A percentile compares a stretch with the other conserved stretches of the same genome.
Evolutionary conservation across 2,888 invertebrate species (phyloP).

Genomic region (Laothoe populi): DNA sequence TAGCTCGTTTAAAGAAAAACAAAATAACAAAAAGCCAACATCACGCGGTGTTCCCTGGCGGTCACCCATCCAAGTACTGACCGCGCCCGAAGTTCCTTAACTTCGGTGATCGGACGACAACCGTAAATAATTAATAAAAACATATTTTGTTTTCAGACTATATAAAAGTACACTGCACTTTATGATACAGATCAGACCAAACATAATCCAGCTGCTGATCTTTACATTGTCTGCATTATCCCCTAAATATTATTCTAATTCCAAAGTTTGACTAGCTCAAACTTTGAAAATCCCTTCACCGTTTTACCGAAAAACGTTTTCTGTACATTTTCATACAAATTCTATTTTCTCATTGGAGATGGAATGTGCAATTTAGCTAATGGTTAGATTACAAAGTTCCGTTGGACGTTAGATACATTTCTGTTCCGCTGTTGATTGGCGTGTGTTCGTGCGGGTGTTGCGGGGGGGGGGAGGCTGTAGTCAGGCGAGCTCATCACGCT

Average conservation of each 20-base stretch:
- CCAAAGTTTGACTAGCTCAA: too few relatives aligned
- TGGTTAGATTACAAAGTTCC: constrained; percentile 10
- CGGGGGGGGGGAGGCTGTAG: background rate
- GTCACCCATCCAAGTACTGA: constrained; percentile 82
- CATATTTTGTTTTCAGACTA: too few relatives aligned
- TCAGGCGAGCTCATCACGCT: background rate
- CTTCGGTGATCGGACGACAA: constrained; percentile 82
- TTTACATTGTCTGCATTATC: too few relatives aligned
- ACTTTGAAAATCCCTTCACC: too few relatives aligned
- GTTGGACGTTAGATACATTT: constrained; percentile 4
- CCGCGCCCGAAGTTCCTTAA: constrained; percentile 79
- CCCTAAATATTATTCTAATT: too few relatives aligned
- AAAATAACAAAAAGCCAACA: constrained; percentile 39
- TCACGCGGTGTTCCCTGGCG: constrained; percentile 66
- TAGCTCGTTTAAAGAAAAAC: too few relatives aligned
- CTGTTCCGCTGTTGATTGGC: constrained; percentile 16
- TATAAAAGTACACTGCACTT: too few relatives aligned
- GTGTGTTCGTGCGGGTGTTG: background rate
- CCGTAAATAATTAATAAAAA: too few relatives aligned
- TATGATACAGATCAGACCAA: too few relatives aligned
- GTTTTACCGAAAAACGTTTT: too few relatives aligned
- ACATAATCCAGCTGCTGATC: too few relatives aligned
- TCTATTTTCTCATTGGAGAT: background rate
- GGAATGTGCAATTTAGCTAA: constrained; percentile 19
- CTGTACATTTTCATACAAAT: background rate